phyloP scores from a whole-genome alignment of 2,888 invertebrate genomes.

The Choristoneura rosaceana region DNA sequence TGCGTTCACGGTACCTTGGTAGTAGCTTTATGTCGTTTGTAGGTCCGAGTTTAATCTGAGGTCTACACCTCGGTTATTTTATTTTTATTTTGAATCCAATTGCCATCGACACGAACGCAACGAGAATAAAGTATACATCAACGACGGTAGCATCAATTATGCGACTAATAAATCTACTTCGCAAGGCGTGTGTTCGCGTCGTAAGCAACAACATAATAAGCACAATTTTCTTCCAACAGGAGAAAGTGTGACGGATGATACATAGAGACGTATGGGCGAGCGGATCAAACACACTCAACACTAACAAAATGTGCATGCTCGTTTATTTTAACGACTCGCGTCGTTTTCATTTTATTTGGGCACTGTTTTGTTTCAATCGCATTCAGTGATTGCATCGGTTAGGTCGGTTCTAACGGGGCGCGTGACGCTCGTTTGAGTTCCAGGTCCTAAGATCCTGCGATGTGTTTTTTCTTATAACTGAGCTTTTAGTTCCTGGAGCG shows the following conservation, averaged over 20 bases:
- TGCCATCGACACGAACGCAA: conserved; percentile 63
- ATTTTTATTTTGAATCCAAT: conserved; percentile 54
- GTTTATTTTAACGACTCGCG: conserved; percentile 59
- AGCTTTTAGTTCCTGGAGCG: conserved; percentile 95
- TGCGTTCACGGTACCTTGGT: conserved; percentile 76
- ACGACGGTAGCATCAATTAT: conserved; percentile 42
- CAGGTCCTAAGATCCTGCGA: conserved; percentile 57
- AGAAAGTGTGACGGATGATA: conserved; percentile 73
- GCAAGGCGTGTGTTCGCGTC: conserved; percentile 60
- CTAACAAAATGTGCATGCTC: conserved; percentile 71
- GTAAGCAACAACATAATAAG: conserved; percentile 62
- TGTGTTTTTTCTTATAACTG: conserved; percentile 55
- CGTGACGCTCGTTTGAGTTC: conserved; percentile 62
- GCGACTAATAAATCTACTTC: conserved; percentile 22
- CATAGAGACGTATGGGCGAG: conserved; percentile 80
- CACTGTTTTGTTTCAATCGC: conserved; percentile 77
- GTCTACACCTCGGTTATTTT: conserved; percentile 62
- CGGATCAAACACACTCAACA: conserved; percentile 74
- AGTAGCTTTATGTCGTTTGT: conserved; percentile 85
- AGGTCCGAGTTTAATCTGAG: conserved; percentile 70
- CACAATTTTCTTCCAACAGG: conserved; percentile 73
- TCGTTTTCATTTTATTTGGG: conserved; percentile 70
- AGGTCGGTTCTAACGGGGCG: conserved; percentile 62
- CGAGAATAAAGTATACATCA: conserved; percentile 23
- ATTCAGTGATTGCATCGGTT: conserved; percentile 84